These are phyloP conservation scores for Parazoanthus swiftii DNA, from an alignment of 92 coral and sea anemone genomes.

Conservation along the genomic window DNA sequence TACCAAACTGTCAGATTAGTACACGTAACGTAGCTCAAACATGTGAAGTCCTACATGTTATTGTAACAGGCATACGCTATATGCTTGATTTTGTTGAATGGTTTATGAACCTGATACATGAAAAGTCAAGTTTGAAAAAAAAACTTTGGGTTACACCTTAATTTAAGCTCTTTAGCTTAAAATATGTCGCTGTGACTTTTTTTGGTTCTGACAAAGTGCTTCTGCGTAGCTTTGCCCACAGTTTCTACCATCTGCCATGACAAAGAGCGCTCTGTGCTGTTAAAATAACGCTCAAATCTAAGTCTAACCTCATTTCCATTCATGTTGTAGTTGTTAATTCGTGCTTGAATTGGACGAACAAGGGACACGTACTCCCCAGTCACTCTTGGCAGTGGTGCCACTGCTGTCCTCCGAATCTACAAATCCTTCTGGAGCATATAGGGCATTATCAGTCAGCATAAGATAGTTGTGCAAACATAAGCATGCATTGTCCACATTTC, in stretches of 20 bases:
- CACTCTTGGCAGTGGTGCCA: background rate
- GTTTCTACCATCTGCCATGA: slow-evolving; percentile 29
- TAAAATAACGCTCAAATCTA: slow-evolving; percentile 9
- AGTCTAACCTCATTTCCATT: background rate
- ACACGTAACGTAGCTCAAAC: too few relatives aligned
- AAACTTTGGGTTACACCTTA: too few relatives aligned
- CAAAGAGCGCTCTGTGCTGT: slow-evolving; percentile 22
- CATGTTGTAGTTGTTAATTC: slow-evolving; percentile 12
- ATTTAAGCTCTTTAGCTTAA: too few relatives aligned
- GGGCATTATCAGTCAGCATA: slow-evolving; percentile 23
- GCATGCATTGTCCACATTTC: slow-evolving; percentile 15
- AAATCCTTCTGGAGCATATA: slow-evolving; percentile 19
- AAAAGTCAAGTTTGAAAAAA: too few relatives aligned
- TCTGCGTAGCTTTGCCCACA: slow-evolving; percentile 36
- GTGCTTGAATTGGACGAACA: slow-evolving; percentile 30
- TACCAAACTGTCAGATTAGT: too few relatives aligned
- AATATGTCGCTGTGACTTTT: too few relatives aligned
- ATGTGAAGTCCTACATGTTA: too few relatives aligned
- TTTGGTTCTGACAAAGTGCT: slow-evolving; percentile 48
- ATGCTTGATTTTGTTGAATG: too few relatives aligned
- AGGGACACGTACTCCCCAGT: slow-evolving; percentile 14
- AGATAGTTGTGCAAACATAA: slow-evolving; percentile 29
- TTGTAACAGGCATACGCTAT: too few relatives aligned
- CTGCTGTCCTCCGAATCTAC: slow-evolving; percentile 8
- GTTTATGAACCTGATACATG: too few relatives aligned